These are phyloP conservation scores for Epizoanthus scotinus DNA, from an alignment of 92 coral and sea anemone species.

Conservation along the genomic window DNA sequence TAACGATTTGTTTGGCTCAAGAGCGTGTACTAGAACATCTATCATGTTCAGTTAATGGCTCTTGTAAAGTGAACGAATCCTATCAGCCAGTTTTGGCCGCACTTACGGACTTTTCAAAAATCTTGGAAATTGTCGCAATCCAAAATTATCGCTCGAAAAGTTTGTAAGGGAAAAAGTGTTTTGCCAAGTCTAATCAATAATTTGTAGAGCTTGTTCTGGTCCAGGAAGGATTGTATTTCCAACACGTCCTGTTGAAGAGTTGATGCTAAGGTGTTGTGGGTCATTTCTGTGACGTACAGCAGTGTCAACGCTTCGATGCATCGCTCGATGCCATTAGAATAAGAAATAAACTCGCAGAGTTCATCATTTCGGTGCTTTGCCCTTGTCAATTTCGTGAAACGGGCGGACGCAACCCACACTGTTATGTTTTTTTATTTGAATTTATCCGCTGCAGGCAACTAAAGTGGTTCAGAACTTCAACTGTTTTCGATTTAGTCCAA, in stretches of 20 bases:
- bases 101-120: no score
- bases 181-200: background rate
- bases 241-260: background rate
- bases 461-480: background rate
- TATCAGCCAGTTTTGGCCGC: no score
- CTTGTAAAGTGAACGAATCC: background rate
- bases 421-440: background rate
- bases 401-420: background rate
- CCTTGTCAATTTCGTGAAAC: constrained; percentile 28
- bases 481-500: background rate
- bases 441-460: background rate
- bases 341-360: constrained; percentile 22
- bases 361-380: constrained; percentile 12
- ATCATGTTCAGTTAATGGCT: background rate
- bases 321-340: background rate
- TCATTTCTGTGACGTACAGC: background rate
- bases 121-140: background rate
- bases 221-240: background rate
- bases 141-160: background rate
- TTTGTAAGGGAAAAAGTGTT: background rate
- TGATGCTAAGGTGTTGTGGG: background rate
- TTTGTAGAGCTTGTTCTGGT: background rate
- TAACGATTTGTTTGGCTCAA: background rate
- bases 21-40: background rate
- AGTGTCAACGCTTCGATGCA: background rate